Base-by-base conservation (phyloP, 2,888 invertebrate species). In the Alentia gelatinosa region DNA sequence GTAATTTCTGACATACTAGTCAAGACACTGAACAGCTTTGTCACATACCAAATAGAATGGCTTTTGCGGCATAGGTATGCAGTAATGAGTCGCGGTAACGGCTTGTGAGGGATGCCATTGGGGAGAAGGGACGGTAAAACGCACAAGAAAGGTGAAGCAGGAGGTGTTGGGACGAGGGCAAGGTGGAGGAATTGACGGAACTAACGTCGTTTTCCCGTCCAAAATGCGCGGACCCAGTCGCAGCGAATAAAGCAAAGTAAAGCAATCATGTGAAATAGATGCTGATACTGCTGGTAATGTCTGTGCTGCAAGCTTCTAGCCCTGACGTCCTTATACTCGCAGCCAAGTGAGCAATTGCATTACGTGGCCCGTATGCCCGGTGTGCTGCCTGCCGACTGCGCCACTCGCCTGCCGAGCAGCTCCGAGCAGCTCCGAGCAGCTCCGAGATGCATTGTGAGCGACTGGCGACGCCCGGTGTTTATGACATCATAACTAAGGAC, bases 401-500 rank as follows among this genome's bases (percentile, higher is more conserved):
- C 68, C 30, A 30, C n/a, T 30, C 68, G 68, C 30, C 4, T 1
- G 5, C 30, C 12, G 68, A 79, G 79, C 79, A 35, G 37, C 39
- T 79, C 79, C 74, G 30, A 33, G 33, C 74, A 12, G 12, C 26
- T 0, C 79, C 37, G 37, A 79, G 37, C 79, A 37, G 39, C 39
- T 39, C 37, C 5, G 37, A n/a, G n/a, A n/a, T n/a, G n/a, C n/a
- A n/a, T n/a, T n/a, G n/a, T n/a, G n/a, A 39, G 79, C 7, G 79
- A 15, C 12, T 79, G 12, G 79, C 15, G 79, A 35, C 4, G 37
- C 23, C 39, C 37, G 0, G 5, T 79, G 79, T 79, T 79, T 79
- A 79, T 79, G 79, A 79, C 39, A n/a, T 79, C 79, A 79, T 79
- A 79, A 79, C 37, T 79, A 79, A 79, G 79, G 79, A n/a, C 79